Conservation (phyloP, 2,888 invertebrate genomes). For the Galerucella calmariensis region DNA sequence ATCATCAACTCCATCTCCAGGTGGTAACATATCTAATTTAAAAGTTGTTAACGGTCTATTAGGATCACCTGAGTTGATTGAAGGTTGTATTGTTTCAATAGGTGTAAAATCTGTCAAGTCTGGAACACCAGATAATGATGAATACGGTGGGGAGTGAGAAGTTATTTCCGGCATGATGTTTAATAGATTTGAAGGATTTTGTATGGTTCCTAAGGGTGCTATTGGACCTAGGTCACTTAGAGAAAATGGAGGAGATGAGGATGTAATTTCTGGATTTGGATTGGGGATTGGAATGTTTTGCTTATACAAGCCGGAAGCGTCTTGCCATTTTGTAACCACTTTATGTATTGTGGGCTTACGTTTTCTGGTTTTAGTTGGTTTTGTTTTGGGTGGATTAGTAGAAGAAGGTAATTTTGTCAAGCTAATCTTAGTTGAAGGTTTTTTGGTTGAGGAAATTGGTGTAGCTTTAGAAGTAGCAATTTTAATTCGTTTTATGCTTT, state of each 20-base stretch:
- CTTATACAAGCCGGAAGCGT: slow-evolving; percentile 61
- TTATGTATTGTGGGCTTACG: slow-evolving; percentile 59
- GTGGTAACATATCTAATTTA: slow-evolving; percentile 56
- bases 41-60: slow-evolving; percentile 55
- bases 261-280: slow-evolving; percentile 58
- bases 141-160: slow-evolving; percentile 58
- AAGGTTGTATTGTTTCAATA: slow-evolving; percentile 24
- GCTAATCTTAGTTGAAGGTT: not conserved
- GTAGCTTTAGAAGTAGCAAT: not conserved
- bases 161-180: slow-evolving; percentile 56
- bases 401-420: not conserved
- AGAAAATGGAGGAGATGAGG: slow-evolving; percentile 57
- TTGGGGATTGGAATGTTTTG: slow-evolving; percentile 56
- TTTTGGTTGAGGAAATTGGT: no score
- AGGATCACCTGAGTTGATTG: slow-evolving; percentile 16
- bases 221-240: slow-evolving; percentile 35
- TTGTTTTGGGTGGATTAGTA: slow-evolving; percentile 10
- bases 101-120: slow-evolving; percentile 30
- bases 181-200: not conserved
- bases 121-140: slow-evolving; percentile 42
- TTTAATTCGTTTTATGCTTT: slow-evolving; percentile 7
- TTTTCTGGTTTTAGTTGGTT: slow-evolving; percentile 23
- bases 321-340: slow-evolving; percentile 69
- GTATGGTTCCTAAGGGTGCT: slow-evolving; percentile 20
- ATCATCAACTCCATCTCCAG: slow-evolving; percentile 43